Percentiles rank a stretch among this genome's conserved stretches.
phyloP scores from a whole-genome alignment of 1,140 invertebrate genomes.

The Aphidius ervi region DNA sequence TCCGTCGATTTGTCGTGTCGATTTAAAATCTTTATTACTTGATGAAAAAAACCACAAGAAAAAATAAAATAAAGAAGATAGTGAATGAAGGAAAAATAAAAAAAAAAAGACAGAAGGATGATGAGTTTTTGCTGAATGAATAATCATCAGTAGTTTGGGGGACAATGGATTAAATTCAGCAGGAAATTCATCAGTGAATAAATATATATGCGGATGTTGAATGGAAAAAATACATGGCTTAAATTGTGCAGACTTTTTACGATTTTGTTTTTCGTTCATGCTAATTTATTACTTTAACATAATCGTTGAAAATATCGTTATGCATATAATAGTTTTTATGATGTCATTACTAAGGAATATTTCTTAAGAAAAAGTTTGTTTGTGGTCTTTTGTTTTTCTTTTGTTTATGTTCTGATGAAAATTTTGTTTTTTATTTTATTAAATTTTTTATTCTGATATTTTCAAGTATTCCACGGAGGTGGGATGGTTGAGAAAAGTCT shows the following conservation, averaged over 20 bases:
- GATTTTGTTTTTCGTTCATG: conserved; percentile 38
- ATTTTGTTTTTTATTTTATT: background rate
- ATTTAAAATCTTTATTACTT: conserved; percentile 15
- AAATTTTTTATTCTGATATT: background rate
- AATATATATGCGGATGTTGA: background rate
- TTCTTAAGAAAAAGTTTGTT: background rate
- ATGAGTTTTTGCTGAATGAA: background rate
- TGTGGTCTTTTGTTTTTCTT: no score
- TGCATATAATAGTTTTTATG: background rate
- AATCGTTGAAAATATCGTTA: conserved; percentile 22
- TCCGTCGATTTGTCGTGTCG: conserved; percentile 18
- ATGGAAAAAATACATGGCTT: background rate
- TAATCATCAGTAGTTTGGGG: conserved; percentile 1
- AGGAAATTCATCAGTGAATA: no score
- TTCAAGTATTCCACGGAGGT: no score
- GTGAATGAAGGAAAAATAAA: no score
- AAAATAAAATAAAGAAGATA: background rate
- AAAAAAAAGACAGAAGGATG: background rate
- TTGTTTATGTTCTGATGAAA: no score
- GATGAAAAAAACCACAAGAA: background rate
- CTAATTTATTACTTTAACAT: conserved; percentile 34
- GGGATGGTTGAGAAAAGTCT: no score
- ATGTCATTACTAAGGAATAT: background rate
- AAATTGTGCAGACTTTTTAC: conserved; percentile 28
- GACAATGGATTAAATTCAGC: background rate